phyloP scores from a whole-genome alignment of 2,797 vertebrate genomes.

The Chrosomus eos region DNA sequence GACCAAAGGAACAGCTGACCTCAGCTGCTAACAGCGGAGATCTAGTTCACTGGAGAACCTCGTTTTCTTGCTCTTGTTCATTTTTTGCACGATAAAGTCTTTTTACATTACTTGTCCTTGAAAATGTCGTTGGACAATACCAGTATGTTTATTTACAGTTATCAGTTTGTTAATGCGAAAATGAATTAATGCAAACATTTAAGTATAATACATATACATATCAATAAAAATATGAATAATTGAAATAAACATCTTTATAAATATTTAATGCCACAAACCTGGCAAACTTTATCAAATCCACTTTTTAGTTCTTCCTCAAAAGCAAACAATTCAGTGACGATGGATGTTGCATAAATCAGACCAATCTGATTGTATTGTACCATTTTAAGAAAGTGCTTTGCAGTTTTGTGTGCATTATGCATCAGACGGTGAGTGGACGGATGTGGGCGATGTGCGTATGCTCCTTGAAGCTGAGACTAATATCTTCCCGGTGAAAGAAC shows the following conservation, averaged over 20 bases:
- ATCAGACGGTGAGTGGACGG: slow-evolving; percentile 15
- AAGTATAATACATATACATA: neutral
- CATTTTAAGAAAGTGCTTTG: slow-evolving; percentile 10
- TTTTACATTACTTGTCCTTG: neutral
- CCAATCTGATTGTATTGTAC: neutral
- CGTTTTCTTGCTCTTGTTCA: neutral
- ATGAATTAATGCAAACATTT: neutral
- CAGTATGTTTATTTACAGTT: neutral
- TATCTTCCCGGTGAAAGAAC: neutral
- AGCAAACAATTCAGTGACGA: neutral
- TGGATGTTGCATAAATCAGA: neutral
- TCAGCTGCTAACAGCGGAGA: slow-evolving; percentile 4
- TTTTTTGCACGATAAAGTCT: neutral
- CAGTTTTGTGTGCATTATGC: neutral
- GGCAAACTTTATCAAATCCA: neutral
- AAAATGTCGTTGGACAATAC: neutral
- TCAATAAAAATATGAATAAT: neutral
- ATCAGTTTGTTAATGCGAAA: neutral
- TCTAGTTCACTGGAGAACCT: slow-evolving; percentile 2
- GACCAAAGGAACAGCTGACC: slow-evolving; percentile 13
- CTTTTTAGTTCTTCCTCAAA: neutral
- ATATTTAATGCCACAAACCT: neutral
- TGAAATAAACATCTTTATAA: neutral
- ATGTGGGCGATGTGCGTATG: slow-evolving; percentile 5
- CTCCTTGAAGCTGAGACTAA: slow-evolving; percentile 9